Conservation (phyloP, 2,113 vertebrate species). For the Brachypteracias leptosomus region DNA sequence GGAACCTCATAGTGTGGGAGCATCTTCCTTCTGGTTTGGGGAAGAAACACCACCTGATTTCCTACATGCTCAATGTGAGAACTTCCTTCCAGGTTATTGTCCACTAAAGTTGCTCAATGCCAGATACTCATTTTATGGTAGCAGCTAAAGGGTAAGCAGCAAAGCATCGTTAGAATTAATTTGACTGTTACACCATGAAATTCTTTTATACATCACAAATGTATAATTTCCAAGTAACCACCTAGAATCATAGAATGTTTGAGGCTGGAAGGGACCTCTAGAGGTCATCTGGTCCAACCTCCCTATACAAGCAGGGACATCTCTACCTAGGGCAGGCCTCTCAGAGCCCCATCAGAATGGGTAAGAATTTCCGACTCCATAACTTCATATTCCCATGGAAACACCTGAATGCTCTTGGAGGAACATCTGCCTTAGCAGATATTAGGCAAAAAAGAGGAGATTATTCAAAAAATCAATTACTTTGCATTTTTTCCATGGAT, state of each 20-base stretch:
- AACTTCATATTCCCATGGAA: background rate
- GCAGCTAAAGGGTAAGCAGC: background rate
- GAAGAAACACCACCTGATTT: background rate
- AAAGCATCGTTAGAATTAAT: background rate
- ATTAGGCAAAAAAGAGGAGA: background rate
- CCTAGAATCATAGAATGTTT: too few species aligned
- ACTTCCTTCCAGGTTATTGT: background rate
- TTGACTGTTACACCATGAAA: background rate
- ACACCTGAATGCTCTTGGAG: background rate
- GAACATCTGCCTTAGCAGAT: background rate
- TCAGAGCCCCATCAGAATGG: too few species aligned
- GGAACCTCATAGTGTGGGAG: background rate
- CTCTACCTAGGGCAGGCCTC: too few species aligned
- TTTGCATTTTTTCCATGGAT: background rate
- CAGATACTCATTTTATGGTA: background rate
- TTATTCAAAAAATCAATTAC: background rate
- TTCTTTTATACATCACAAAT: background rate
- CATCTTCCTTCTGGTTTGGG: background rate
- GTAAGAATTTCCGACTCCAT: background rate
- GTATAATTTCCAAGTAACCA: background rate
- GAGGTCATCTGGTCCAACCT: too few species aligned
- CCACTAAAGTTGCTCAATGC: background rate
- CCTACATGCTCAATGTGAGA: background rate
- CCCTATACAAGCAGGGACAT: too few species aligned
- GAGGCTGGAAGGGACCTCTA: too few species aligned